Conservation (phyloP, 2,113 vertebrate genomes). For the Phaethon lepturus region DNA sequence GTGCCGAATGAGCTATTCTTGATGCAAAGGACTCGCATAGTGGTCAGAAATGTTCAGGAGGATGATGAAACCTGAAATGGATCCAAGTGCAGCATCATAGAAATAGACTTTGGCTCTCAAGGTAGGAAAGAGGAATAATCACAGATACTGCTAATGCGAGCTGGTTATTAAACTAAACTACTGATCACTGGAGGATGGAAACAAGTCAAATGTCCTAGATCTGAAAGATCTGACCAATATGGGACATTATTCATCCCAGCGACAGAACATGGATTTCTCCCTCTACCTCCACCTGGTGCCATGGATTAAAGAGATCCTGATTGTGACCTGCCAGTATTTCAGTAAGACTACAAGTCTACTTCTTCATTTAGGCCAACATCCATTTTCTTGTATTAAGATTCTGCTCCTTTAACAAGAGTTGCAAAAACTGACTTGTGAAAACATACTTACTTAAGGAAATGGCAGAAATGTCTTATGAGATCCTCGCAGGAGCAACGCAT, state of each 20-base stretch:
- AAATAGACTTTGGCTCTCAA: slow-evolving; percentile 22
- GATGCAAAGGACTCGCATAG: not conserved
- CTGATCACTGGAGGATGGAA: not conserved
- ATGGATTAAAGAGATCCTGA: not conserved
- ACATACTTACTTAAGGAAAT: not conserved
- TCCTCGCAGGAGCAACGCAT: not conserved
- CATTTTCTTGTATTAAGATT: not conserved
- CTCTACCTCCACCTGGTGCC: not conserved
- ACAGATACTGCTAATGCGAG: not conserved
- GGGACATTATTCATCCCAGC: not conserved
- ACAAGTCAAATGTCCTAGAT: not conserved
- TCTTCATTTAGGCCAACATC: not conserved
- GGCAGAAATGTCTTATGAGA: not conserved
- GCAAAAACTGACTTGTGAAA: not conserved
- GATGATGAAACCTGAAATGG: not conserved
- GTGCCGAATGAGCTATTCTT: not conserved
- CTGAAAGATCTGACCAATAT: not conserved
- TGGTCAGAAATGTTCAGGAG: slow-evolving; percentile 23
- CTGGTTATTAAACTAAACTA: not conserved
- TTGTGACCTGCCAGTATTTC: not conserved
- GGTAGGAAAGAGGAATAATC: slow-evolving; percentile 5
- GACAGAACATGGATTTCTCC: not conserved
- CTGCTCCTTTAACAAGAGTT: not conserved
- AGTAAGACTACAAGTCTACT: not conserved
- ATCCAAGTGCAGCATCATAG: slow-evolving; percentile 24